Conservation (phyloP, 2,113 vertebrate genomes). For the Scatophagus argus region DNA sequence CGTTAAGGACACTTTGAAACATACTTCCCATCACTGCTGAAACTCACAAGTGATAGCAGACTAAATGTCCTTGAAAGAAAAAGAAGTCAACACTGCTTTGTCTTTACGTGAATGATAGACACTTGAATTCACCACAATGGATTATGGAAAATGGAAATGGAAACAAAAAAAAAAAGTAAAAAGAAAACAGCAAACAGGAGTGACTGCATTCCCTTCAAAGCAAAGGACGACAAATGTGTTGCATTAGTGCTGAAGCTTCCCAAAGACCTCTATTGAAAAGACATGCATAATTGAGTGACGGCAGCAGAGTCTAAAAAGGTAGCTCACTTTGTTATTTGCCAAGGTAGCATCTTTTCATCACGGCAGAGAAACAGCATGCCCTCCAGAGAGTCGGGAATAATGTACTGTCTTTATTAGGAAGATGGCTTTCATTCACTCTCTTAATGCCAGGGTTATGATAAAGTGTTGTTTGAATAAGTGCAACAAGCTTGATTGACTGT, state of each 20-base stretch:
- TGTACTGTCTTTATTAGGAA: slow-evolving; percentile 55
- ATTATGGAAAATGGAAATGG: no score
- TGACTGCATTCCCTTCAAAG: slow-evolving; percentile 32
- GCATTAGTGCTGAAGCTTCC: slow-evolving; percentile 49
- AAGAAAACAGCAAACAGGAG: slow-evolving; percentile 7
- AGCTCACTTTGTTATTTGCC: slow-evolving; percentile 52
- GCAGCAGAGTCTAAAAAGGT: slow-evolving; percentile 59
- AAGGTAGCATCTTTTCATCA: slow-evolving; percentile 73
- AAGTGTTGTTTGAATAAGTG: slow-evolving; percentile 53
- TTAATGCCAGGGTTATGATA: slow-evolving; percentile 64
- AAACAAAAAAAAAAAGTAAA: no score
- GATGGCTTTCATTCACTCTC: slow-evolving; percentile 58
- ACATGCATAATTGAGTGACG: slow-evolving; percentile 62
- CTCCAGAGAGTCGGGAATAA: slow-evolving; percentile 60
- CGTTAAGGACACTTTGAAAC: slow-evolving; percentile 40
- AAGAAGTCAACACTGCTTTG: slow-evolving; percentile 45
- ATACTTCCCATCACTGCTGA: slow-evolving; percentile 22
- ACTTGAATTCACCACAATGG: slow-evolving; percentile 25
- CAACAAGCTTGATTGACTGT: slow-evolving; percentile 52
- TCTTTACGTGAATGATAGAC: slow-evolving; percentile 20
- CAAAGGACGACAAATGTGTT: slow-evolving; percentile 25
- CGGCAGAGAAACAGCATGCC: slow-evolving; percentile 42
- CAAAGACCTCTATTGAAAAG: slow-evolving; percentile 66
- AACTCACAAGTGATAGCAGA: slow-evolving; percentile 16
- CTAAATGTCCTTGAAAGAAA: slow-evolving; percentile 48